Base-by-base conservation (phyloP, 2,888 invertebrate genomes). In the Cyaniris semiargus region DNA sequence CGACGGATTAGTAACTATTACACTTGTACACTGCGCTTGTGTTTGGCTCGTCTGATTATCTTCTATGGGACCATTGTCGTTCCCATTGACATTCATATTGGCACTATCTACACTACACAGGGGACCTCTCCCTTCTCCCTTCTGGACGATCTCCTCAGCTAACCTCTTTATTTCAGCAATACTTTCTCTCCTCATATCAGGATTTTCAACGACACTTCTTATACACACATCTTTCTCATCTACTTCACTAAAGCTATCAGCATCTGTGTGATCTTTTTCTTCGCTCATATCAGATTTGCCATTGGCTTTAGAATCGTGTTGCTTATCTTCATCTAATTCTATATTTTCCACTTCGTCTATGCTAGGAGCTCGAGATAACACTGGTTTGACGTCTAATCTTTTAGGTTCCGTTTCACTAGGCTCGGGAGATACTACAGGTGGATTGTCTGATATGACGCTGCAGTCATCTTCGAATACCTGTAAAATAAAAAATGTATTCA, bases 1-100 rank as follows among this genome's bases (percentile, higher is more conserved):
- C 1, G 96, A 96, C 0, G 96, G 96, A 84, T 96, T 96, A 0
- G 96, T 96, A 10, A 96, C 95, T 79, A 96, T 96, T 1, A 96
- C 96, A 81, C 96, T 96, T 8, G 96, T 95, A 79, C 94, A 94
- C 80, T 90, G 91, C 76, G 89, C 90, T 48, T 86, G 92, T 3
- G 88, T 88, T 60, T 38, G 77, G 27, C 13, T 48, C 1, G 72
- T 15, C 13, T 74, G 18, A 56, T 92, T 92, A 78, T 93, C 91
- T 48, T 90, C 79, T 0, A 91, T 90, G 0, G 89, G 87, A 81
- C 87, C 88, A 78, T 87, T 80, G 78, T 94, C 90, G 79, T 83
- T 88, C 13, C 94, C 91, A 78, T 93, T 90, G 70, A 89, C 78
- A 82, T 91, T 90, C 38, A 86, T 82, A 85, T 90, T 90, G 3